Base-by-base conservation (phyloP, 2,797 vertebrate species). In the Clamator glandarius region DNA sequence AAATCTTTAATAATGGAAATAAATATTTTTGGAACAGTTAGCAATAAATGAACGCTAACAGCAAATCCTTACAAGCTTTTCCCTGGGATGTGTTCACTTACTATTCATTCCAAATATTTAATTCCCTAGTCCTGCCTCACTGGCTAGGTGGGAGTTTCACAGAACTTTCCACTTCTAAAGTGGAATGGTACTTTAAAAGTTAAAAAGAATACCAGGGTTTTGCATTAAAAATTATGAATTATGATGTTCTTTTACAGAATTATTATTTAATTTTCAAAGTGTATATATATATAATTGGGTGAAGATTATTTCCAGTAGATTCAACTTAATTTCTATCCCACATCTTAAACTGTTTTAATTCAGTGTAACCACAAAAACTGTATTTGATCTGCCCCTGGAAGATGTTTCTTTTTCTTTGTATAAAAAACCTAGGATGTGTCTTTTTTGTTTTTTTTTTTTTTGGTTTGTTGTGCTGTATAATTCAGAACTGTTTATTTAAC, bases 401-500 rank as follows among this genome's bases (percentile, higher is more conserved):
- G 59, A n/a, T n/a, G 11, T 19, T 70, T 21, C 67, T 70, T 73
- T 21, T 52, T 25, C 9, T 91, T 90, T 67, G 26, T 84, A 35
- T 61, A 48, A 61, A 95, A 63, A 36, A 5, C 25, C 35, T 39
- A 19, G 50, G 12, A 7, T 75, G 57, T 91, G n/a, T 4, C 3
- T 18, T 44, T 48, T 33, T 36, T 42, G 39, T 9, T 39, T 39
- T 39, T 12, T 39, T n/a, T 9, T 39, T 39, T 39, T 39, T 9
- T 39, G 39, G 39, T 8, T 7, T 25, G 8, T 54, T 54, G 9
- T 63, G 15, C 62, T 90, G 9, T 77, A 24, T 83, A 92, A 81
- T 91, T 72, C 39, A 64, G 35, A 89, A 48, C 52, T 69, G 52
- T 91, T 96, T 95, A 64, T 89, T 63, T 87, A 93, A 91, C 75